Evolutionary conservation across 1,140 invertebrate genomes (phyloP).

Genomic region (Drosophila arawakana): DNA sequence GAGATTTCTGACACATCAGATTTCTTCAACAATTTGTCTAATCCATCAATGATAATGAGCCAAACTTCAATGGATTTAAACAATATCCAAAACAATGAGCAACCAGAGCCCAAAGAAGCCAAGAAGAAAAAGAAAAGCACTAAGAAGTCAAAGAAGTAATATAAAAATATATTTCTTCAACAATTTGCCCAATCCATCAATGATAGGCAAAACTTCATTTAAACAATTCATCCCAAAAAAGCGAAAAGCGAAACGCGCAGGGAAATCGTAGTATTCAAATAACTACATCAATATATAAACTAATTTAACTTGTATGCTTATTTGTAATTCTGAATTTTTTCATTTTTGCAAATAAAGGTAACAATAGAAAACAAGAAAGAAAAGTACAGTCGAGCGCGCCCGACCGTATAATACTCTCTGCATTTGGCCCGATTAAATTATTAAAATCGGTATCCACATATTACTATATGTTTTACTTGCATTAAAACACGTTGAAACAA

Average conservation of each 20-base stretch:
- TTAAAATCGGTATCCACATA: too few relatives aligned
- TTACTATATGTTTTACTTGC: too few relatives aligned
- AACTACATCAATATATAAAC: neutral
- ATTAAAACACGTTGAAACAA: too few relatives aligned
- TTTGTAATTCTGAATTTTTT: neutral
- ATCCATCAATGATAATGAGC: neutral
- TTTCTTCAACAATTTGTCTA: conserved; percentile 11
- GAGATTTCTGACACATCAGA: conserved; percentile 6
- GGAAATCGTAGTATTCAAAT: too few relatives aligned
- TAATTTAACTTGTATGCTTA: neutral
- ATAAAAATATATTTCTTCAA: neutral
- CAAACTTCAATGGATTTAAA: neutral
- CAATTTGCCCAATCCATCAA: too few relatives aligned
- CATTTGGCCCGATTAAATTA: too few relatives aligned
- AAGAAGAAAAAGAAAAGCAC: neutral
- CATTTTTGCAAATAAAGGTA: neutral
- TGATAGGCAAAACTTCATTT: too few relatives aligned
- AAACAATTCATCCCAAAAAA: too few relatives aligned
- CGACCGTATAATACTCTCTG: too few relatives aligned
- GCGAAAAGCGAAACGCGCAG: too few relatives aligned
- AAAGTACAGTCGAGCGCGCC: too few relatives aligned
- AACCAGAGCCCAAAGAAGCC: neutral
- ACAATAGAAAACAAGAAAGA: too few relatives aligned
- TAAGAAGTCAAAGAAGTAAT: neutral
- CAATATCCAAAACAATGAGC: neutral